Conservation (phyloP, 35 echinoderm and acorn worm genomes). For the Strongylocentrotus purpuratus region DNA sequence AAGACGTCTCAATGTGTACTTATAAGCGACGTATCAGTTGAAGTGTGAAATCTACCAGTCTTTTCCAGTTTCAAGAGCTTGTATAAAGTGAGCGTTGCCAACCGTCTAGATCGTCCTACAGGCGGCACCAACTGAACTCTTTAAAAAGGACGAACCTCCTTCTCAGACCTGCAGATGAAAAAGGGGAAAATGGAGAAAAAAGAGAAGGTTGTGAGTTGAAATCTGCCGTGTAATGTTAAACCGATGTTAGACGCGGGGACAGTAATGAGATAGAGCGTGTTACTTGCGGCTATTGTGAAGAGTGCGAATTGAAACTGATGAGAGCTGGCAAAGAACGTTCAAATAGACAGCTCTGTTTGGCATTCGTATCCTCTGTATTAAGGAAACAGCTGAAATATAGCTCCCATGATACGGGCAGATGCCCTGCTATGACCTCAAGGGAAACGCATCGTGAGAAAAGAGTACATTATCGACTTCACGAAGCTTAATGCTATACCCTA, state of each 20-base stretch:
- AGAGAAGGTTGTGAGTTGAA: conserved; percentile 16
- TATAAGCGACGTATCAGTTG: background rate
- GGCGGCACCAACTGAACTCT: background rate
- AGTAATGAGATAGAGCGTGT: background rate
- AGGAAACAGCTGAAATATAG: background rate
- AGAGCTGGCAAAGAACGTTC: background rate
- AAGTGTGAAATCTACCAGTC: background rate
- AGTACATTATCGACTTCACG: background rate
- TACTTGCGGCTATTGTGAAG: conserved; percentile 28
- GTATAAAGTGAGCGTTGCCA: background rate
- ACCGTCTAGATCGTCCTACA: background rate
- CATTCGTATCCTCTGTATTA: background rate
- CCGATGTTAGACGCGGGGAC: background rate
- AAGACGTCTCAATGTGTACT: background rate
- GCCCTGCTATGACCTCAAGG: background rate
- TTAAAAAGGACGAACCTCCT: background rate
- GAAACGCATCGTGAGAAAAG: background rate
- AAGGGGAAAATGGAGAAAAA: background rate
- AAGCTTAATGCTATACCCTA: background rate
- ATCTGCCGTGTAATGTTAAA: conserved; percentile 48
- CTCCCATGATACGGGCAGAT: background rate
- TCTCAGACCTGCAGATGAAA: background rate
- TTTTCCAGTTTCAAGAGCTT: background rate
- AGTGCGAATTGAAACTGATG: conserved; percentile 29
- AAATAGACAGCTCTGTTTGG: background rate